These are phyloP conservation scores for Zaprionus ghesquierei DNA, from an alignment of 1,140 invertebrate species.

Conservation along the genomic window DNA sequence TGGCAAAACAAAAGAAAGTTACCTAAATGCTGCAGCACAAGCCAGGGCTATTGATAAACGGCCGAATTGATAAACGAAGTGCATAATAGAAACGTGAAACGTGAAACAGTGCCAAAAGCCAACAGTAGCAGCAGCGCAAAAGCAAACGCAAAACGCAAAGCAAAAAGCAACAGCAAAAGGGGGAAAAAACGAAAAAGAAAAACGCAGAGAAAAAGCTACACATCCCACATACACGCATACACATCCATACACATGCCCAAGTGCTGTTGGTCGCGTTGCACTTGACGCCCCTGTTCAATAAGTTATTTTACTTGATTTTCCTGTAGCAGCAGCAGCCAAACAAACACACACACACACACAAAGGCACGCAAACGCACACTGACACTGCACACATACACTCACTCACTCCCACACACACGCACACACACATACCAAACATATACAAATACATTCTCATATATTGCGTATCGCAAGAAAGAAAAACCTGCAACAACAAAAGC, in stretches of 20 bases:
- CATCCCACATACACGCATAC: slow-evolving; percentile 15
- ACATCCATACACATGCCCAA: slow-evolving; percentile 20
- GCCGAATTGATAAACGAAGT: slow-evolving; percentile 29
- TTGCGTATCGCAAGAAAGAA: slow-evolving; percentile 56
- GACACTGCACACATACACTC: slow-evolving; percentile 1
- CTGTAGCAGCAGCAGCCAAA: slow-evolving; percentile 27
- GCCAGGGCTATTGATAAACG: slow-evolving; percentile 16
- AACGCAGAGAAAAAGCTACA: slow-evolving; percentile 12
- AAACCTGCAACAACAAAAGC: slow-evolving; percentile 26
- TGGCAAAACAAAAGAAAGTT: slow-evolving; percentile 7
- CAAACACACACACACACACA: slow-evolving; percentile 9
- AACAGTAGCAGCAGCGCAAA: slow-evolving; percentile 29
- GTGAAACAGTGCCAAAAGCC: slow-evolving; percentile 55
- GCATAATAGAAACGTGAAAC: slow-evolving; percentile 56
- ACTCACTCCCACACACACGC: slow-evolving; percentile 9
- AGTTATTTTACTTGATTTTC: slow-evolving; percentile 40
- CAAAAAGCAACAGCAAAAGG: slow-evolving; percentile 18
- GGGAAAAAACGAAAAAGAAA: slow-evolving; percentile 17
- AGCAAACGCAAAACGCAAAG: slow-evolving; percentile 32
- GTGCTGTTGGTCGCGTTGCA: slow-evolving; percentile 38
- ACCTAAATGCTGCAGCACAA: slow-evolving; percentile 53
- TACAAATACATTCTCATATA: slow-evolving; percentile 30
- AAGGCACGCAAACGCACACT: slow-evolving; percentile 1
- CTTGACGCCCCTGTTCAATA: slow-evolving; percentile 38
- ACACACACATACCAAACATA: slow-evolving; percentile 13